phyloP scores from a whole-genome alignment of 2,888 invertebrate genomes.

The Xylota segnis region DNA sequence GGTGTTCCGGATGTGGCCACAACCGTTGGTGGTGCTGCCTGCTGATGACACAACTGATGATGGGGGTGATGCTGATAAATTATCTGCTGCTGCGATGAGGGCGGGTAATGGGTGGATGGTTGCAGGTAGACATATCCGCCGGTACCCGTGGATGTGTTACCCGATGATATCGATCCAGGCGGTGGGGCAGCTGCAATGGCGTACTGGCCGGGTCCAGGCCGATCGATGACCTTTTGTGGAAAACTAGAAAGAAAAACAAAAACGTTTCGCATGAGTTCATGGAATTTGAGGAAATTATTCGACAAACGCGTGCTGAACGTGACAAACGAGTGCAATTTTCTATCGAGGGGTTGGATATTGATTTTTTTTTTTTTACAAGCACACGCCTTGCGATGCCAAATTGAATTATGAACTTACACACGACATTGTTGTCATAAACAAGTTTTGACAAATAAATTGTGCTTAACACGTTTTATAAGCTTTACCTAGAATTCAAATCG shows the following conservation, averaged over 20 bases:
- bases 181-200: slow-evolving; percentile 80
- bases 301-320: slow-evolving; percentile 58
- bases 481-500: no score
- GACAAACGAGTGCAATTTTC: slow-evolving; percentile 48
- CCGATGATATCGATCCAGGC: slow-evolving; percentile 79
- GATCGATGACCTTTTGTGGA: slow-evolving; percentile 84
- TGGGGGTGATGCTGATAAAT: slow-evolving; percentile 80
- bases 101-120: slow-evolving; percentile 82
- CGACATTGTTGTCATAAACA: background rate
- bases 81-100: slow-evolving; percentile 82
- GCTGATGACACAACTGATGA: slow-evolving; percentile 84
- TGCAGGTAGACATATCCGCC: slow-evolving; percentile 84
- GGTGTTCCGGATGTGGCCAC: slow-evolving; percentile 69
- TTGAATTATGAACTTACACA: slow-evolving; percentile 22
- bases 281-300: slow-evolving; percentile 54
- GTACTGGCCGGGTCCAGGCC: slow-evolving; percentile 83
- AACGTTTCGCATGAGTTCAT: slow-evolving; percentile 35
- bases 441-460: background rate
- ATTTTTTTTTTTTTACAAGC: slow-evolving; percentile 23
- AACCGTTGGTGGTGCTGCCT: slow-evolving; percentile 75
- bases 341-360: slow-evolving; percentile 27
- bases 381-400: background rate
- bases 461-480: no score
- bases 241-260: slow-evolving; percentile 80
- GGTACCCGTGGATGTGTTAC: slow-evolving; percentile 78